Evolutionary conservation across 2,888 invertebrate species (phyloP).

Genomic region (Heteromurus nitidus): DNA sequence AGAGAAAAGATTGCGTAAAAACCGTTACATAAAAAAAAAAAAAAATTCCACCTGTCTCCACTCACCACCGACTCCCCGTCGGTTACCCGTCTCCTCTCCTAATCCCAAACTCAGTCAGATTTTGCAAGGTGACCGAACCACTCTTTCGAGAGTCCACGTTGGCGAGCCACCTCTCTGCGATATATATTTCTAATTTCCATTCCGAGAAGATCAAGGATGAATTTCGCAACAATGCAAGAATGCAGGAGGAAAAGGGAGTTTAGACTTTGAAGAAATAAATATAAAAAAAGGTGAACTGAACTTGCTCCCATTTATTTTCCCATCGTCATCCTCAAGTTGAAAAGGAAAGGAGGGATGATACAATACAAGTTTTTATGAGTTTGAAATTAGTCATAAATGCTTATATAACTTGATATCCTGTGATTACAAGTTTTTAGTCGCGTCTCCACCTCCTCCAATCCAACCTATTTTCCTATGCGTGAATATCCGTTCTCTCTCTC

Average conservation of each 20-base stretch:
- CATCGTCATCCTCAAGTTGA: neutral
- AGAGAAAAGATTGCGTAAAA: slow-evolving; percentile 1
- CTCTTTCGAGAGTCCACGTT: neutral
- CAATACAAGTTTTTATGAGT: too few relatives aligned
- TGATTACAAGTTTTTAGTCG: slow-evolving; percentile 25
- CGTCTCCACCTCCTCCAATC: slow-evolving; percentile 2
- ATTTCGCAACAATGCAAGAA: neutral
- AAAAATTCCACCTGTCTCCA: slow-evolving; percentile 1
- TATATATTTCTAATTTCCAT: neutral
- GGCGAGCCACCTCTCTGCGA: neutral
- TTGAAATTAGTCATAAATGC: slow-evolving; percentile 30
- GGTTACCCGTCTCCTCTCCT: neutral
- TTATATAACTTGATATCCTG: slow-evolving; percentile 26
- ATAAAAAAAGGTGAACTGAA: neutral
- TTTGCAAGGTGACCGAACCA: neutral
- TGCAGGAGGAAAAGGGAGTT: too few relatives aligned
- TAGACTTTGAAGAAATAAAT: too few relatives aligned
- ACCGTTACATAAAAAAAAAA: neutral
- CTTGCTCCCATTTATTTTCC: slow-evolving; percentile 18
- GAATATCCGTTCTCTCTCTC: slow-evolving; percentile 37
- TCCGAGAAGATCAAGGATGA: slow-evolving; percentile 23
- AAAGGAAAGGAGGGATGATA: neutral
- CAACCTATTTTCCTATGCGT: too few relatives aligned
- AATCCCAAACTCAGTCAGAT: neutral
- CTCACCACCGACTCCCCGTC: neutral